Percentiles rank a stretch among this genome's conserved stretches.
Evolutionary conservation across 2,113 vertebrate species (phyloP).

Genomic region (Pyxicephalus adspersus): DNA sequence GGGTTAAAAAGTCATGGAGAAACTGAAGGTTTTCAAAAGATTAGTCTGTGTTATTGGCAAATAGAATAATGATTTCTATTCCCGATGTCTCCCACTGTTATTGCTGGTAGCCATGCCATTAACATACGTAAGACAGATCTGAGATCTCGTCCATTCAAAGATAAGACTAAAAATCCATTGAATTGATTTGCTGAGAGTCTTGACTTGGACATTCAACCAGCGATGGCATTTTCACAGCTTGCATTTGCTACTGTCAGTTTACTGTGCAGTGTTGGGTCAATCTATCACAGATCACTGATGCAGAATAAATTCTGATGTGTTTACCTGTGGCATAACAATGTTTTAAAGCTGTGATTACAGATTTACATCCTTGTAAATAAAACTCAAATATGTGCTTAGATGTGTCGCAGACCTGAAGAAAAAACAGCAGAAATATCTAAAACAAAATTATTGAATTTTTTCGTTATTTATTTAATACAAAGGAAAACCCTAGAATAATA

Average conservation of each 20-base stretch:
- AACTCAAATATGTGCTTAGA: neutral
- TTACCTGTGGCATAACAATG: neutral
- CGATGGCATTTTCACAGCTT: neutral
- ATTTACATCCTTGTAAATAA: neutral
- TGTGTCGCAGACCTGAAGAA: neutral
- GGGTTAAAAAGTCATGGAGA: neutral
- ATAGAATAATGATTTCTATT: constrained; percentile 24
- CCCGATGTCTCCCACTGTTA: constrained; percentile 1
- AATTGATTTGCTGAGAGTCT: neutral
- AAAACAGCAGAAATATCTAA: no score
- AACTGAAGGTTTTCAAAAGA: constrained; percentile 20
- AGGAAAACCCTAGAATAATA: no score
- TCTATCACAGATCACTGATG: neutral
- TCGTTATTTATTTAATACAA: no score
- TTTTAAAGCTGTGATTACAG: neutral
- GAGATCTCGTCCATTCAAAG: neutral
- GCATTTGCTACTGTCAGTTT: neutral
- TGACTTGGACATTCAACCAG: neutral
- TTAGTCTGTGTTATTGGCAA: neutral
- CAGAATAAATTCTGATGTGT: neutral
- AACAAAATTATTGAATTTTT: no score
- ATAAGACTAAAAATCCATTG: constrained; percentile 3
- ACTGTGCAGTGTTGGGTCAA: neutral
- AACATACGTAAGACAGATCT: constrained; percentile 12
- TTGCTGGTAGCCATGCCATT: constrained; percentile 27